Evolutionary conservation across 2,888 invertebrate species (phyloP).

Genomic region (Trypoxylon attenuatum): DNA sequence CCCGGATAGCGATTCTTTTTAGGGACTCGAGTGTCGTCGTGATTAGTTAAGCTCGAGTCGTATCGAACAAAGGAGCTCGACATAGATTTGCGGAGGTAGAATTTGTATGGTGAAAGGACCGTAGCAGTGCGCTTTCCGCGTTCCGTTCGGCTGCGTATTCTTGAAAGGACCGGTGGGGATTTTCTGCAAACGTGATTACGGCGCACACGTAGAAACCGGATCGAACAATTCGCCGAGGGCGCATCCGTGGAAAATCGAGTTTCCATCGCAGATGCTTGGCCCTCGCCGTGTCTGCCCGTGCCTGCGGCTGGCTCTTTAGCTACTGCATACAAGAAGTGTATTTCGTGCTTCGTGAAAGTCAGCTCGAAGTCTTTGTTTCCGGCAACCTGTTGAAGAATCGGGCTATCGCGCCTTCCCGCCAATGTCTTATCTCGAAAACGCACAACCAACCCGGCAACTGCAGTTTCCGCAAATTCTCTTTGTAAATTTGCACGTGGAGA

Average conservation of each 20-base stretch:
- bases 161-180: constrained; percentile 51
- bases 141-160: constrained; percentile 24
- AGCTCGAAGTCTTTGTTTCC: constrained; percentile 59
- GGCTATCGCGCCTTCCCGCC: constrained; percentile 23
- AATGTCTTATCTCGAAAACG: constrained; percentile 10
- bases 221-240: constrained; percentile 50
- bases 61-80: no score
- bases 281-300: constrained; percentile 39
- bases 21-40: no score
- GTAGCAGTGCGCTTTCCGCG: no score
- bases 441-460: no score
- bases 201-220: constrained; percentile 45
- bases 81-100: no score
- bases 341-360: constrained; percentile 40
- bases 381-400: constrained; percentile 62
- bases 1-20: no score
- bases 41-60: no score
- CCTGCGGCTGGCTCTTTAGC: constrained; percentile 40
- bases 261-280: constrained; percentile 61
- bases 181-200: constrained; percentile 57
- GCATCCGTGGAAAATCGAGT: constrained; percentile 62
- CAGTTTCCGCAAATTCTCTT: no score
- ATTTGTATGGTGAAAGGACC: no score
- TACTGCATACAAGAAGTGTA: constrained; percentile 45
- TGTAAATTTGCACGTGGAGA: no score